Evolutionary conservation across 2,888 invertebrate species (phyloP), one percentile per base, ranked within the genome.

Genomic region (Miltochrista miniata): DNA sequence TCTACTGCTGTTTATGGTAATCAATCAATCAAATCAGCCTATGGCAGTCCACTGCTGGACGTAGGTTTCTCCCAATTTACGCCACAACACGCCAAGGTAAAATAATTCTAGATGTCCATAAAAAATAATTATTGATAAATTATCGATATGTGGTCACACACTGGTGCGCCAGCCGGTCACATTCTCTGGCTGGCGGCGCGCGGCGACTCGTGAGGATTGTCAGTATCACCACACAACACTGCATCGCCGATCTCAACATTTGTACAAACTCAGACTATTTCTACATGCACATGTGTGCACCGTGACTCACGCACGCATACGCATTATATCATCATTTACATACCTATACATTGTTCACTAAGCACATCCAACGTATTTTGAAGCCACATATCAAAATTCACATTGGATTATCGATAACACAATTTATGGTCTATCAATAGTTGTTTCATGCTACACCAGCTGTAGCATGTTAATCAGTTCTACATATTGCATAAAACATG

Each of bases 101-200:
- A 24, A 24, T 24, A 24, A 24, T 24, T 24, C 2, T 4, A 24
- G 18, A 36, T 36, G 36, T 10, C 9, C 12, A 10, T 34, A 18
- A 50, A 52, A 60, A 43, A 34, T 39, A 41, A 52, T 56, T 64
- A 68, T 61, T 61, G 13, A 18, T 13, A 14, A 30, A 46, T 59
- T 76, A 79, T 81, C 82, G 83, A 83, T 75, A 72, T 30, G 55
- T 71, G n/a, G 74, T 54, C 84, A 74, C 63, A 61, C 90, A 83
- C 90, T 89, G 83, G 81, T 77, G 76, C 81, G 82, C 85, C 87
- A 85, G 88, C 86, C 88, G 89, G 89, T 85, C 87, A 85, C 90
- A 90, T 89, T 87, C 89, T 75, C 86, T 79, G 83, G 80, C 76
- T 80, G 77, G 74, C 78, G 79, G 69, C 63, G 61, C 60, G 62